phyloP scores from a whole-genome alignment of 1,140 invertebrate genomes.

The Papilio helenus region DNA sequence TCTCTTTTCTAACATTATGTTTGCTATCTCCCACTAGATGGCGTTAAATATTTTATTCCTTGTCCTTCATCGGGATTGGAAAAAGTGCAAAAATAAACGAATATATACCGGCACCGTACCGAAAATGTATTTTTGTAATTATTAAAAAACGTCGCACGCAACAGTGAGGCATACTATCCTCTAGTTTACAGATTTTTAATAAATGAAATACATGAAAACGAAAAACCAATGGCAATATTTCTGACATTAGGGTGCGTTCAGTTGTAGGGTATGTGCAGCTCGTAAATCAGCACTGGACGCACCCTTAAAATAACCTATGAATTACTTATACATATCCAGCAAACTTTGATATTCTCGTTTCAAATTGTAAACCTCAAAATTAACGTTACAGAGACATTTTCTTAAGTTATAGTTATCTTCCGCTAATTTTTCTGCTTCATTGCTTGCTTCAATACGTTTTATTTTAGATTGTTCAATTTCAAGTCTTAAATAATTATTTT shows the following conservation, averaged over 20 bases:
- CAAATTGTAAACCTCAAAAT: slow-evolving; percentile 46
- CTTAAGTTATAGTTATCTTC: slow-evolving; percentile 67
- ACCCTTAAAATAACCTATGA: background rate
- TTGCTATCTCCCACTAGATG: background rate
- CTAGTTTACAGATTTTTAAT: slow-evolving; percentile 7
- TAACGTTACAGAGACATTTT: slow-evolving; percentile 50
- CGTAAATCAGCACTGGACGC: background rate
- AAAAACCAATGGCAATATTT: background rate
- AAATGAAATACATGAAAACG: background rate
- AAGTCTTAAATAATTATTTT: slow-evolving; percentile 59
- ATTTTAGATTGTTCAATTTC: slow-evolving; percentile 57
- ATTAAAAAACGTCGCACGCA: background rate
- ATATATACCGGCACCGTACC: background rate
- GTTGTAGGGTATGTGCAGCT: background rate
- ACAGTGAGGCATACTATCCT: background rate
- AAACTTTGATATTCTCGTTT: slow-evolving; percentile 44
- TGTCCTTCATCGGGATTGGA: background rate
- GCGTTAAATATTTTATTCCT: background rate
- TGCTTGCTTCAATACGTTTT: slow-evolving; percentile 62
- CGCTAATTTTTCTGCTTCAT: slow-evolving; percentile 58
- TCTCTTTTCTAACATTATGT: too few relatives aligned
- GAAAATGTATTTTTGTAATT: background rate
- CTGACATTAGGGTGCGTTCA: background rate
- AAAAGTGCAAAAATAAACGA: background rate
- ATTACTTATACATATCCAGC: slow-evolving; percentile 83